Conservation (phyloP, 1,140 invertebrate genomes). For the Prorops nasuta region DNA sequence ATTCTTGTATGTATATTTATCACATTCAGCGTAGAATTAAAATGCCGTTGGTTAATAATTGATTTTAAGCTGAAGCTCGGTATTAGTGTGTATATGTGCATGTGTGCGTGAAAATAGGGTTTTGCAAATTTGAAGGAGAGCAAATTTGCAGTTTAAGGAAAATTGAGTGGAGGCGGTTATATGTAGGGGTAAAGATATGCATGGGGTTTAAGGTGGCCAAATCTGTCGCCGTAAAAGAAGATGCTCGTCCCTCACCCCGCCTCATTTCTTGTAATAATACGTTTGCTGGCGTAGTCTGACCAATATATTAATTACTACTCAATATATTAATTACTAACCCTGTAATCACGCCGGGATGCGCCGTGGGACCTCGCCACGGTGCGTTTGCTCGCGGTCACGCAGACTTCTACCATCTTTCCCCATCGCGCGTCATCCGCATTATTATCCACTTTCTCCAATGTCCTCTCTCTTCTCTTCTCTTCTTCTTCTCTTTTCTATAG, state of each 20-base stretch:
- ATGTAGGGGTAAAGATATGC: no score
- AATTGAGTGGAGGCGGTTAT: no score
- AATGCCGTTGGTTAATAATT: no score
- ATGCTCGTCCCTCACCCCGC: background rate
- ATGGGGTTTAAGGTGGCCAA: no score
- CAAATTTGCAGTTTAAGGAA: no score
- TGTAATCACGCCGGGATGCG: conserved; percentile 37
- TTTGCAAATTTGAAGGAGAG: no score
- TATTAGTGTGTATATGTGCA: no score
- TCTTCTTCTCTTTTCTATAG: background rate
- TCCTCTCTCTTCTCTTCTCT: background rate
- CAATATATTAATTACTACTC: conserved; percentile 53
- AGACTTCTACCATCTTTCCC: background rate
- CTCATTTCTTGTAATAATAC: conserved; percentile 39
- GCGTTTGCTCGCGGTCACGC: conserved; percentile 5
- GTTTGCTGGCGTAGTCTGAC: conserved; percentile 30
- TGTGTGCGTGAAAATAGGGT: no score
- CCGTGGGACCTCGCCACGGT: conserved; percentile 19
- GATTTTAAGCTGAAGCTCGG: no score
- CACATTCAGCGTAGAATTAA: no score
- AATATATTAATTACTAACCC: conserved; percentile 52
- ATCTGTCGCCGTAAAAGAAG: conserved; percentile 35
- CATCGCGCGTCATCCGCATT: background rate
- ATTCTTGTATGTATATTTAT: no score
- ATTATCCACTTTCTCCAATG: background rate